Conservation (phyloP, 2,113 vertebrate genomes). For the Pholis gunnellus region DNA sequence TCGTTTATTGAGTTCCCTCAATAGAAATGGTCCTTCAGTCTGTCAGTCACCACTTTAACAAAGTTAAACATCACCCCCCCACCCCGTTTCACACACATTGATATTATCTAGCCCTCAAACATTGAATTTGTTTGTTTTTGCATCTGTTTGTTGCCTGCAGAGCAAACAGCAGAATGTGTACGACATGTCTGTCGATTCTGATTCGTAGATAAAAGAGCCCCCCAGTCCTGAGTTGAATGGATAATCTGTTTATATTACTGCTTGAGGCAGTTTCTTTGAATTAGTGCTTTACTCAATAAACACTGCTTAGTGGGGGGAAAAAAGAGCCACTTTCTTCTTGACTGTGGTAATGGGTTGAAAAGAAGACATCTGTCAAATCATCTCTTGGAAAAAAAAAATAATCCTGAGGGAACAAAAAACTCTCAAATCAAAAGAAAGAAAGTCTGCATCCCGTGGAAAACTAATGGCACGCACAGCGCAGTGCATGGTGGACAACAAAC, state of each 20-base stretch:
- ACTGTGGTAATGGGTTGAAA: conserved; percentile 54
- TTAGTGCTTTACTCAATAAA: conserved; percentile 70
- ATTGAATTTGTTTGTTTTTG: conserved; percentile 58
- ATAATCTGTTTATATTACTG: conserved; percentile 72
- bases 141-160: conserved; percentile 64
- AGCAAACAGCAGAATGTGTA: conserved; percentile 64
- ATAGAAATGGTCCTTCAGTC: not conserved
- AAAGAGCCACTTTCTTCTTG: conserved; percentile 55
- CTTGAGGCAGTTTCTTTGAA: conserved; percentile 72
- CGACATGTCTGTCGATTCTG: conserved; percentile 63
- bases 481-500: conserved; percentile 34
- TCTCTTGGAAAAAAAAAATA: conserved; percentile 33
- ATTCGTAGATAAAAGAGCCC: conserved; percentile 67
- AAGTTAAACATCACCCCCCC: conserved; percentile 44
- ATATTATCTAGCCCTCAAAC: conserved; percentile 52
- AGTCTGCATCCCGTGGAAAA: conserved; percentile 17
- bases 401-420: conserved; percentile 21
- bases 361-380: conserved; percentile 60
- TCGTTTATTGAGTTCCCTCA: not conserved
- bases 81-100: conserved; percentile 30
- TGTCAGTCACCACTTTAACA: conserved; percentile 31
- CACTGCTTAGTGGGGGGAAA: conserved; percentile 22
- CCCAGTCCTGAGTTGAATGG: conserved; percentile 66
- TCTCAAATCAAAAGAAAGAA: conserved; percentile 33
- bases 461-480: not conserved